Base-by-base conservation (phyloP, 2,797 vertebrate genomes). In the Triplophysa bombifrons region DNA sequence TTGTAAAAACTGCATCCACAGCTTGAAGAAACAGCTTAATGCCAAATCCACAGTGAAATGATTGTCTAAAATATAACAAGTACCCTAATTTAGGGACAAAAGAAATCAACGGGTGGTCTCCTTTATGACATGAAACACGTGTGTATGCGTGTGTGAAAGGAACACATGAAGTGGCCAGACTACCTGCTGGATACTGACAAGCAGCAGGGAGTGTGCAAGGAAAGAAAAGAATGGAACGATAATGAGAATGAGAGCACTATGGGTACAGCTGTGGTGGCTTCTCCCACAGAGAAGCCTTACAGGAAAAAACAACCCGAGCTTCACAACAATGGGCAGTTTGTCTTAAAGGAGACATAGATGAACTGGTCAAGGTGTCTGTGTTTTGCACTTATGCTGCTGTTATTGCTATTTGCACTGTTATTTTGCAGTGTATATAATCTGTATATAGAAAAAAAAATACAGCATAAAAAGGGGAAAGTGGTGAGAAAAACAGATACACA, bases 261-360 rank as follows among this genome's bases (percentile, higher is more conserved):
- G 78, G 48, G 78, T 75, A 84, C 88, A 89, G 90, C 89, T 88
- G 85, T 72, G 72, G 83, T 80, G 82, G 84, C 80, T 82, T 85
- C 75, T 78, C 71, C 71, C 82, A 86, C 83, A 82, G n/a, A n/a
- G n/a, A n/a, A n/a, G n/a, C n/a, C 86, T 84, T 69, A 86, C 56
- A 80, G 92, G 90, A 93, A 94, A 93, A 90, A 92, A 92, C 91
- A 92, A 87, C 89, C 90, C 88, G 87, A 88, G 87, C 81, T 81
- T 80, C 58, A 68, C 66, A 91, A 94, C 92, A 94, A 93, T 93
- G 85, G 87, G 77, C 50, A 85, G 78, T 82, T 75, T 72, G 66
- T 80, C 66, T 82, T 78, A 68, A 13, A 79, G 73, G 65, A 76
- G 82, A 83, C 69, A 44, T 63, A 70, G 73, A 74, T 72, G 61